These are phyloP conservation scores for Patagioenas fasciata DNA, from an alignment of 2,113 vertebrate species.

Conservation along the genomic window DNA sequence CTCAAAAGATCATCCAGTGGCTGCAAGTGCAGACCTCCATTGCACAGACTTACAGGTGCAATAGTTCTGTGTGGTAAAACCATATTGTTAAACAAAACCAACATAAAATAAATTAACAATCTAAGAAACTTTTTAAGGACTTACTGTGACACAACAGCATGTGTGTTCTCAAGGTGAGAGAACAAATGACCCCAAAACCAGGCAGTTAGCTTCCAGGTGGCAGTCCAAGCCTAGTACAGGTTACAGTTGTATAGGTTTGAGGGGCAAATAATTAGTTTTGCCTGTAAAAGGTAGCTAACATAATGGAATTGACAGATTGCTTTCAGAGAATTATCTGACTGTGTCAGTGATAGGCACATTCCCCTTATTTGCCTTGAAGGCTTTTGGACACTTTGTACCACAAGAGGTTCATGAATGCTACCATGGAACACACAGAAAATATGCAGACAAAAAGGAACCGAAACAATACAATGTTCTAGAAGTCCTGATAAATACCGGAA, in stretches of 20 bases:
- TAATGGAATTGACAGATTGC: not conserved
- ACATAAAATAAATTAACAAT: not conserved
- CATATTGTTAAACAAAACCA: not conserved
- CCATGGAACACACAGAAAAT: not conserved
- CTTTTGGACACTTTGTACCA: not conserved
- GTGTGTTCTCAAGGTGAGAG: not conserved
- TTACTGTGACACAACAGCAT: not conserved
- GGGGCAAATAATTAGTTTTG: not conserved
- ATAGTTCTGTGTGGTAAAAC: not conserved
- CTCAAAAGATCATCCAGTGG: no score
- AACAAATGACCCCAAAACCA: not conserved
- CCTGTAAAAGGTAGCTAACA: not conserved
- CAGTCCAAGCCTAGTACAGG: not conserved
- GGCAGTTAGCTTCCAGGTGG: not conserved
- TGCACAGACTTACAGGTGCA: not conserved
- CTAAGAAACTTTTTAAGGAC: not conserved
- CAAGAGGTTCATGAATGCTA: not conserved
- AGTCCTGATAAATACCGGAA: not conserved
- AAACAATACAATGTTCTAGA: not conserved
- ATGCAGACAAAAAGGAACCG: not conserved
- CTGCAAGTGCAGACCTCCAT: not conserved
- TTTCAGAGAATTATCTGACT: not conserved
- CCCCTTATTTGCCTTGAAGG: not conserved
- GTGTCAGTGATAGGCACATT: rapidly evolving
- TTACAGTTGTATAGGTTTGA: not conserved